Percentiles rank a stretch among this genome's conserved stretches.
phyloP scores from a whole-genome alignment of 2,797 vertebrate genomes.

The Picus viridis region DNA sequence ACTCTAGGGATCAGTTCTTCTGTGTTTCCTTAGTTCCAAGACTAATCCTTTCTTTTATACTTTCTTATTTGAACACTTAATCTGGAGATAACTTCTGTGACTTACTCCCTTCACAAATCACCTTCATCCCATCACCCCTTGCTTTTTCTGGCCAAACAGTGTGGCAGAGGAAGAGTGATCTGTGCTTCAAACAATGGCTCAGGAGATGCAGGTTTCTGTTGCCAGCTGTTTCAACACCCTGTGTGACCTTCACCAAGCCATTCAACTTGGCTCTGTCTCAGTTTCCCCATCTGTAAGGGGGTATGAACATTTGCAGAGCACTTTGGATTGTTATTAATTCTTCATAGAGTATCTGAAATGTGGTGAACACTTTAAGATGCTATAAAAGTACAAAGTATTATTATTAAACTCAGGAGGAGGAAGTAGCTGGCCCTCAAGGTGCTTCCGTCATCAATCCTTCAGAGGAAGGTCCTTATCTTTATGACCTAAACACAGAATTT shows the following conservation, averaged over 20 bases:
- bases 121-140: neutral
- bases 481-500: slow-evolving; percentile 33
- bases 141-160: slow-evolving; percentile 8
- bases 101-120: neutral
- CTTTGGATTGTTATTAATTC: slow-evolving; percentile 48
- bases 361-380: slow-evolving; percentile 53
- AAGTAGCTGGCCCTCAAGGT: neutral
- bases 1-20: neutral
- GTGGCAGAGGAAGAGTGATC: neutral
- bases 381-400: slow-evolving; percentile 55
- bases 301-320: slow-evolving; percentile 31
- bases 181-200: neutral
- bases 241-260: slow-evolving; percentile 45
- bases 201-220: slow-evolving; percentile 5
- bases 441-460: slow-evolving; percentile 20
- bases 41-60: neutral
- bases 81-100: neutral
- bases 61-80: neutral
- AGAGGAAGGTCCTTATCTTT: slow-evolving; percentile 16
- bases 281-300: slow-evolving; percentile 44
- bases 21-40: neutral
- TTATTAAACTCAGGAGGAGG: slow-evolving; percentile 48
- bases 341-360: slow-evolving; percentile 37
- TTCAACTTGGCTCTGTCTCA: slow-evolving; percentile 58
- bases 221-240: neutral